Percentiles rank a stretch among this genome's conserved stretches.
These are phyloP conservation scores for Apodemus sylvaticus DNA, from an alignment of 2,113 vertebrate genomes.

Conservation along the genomic window DNA sequence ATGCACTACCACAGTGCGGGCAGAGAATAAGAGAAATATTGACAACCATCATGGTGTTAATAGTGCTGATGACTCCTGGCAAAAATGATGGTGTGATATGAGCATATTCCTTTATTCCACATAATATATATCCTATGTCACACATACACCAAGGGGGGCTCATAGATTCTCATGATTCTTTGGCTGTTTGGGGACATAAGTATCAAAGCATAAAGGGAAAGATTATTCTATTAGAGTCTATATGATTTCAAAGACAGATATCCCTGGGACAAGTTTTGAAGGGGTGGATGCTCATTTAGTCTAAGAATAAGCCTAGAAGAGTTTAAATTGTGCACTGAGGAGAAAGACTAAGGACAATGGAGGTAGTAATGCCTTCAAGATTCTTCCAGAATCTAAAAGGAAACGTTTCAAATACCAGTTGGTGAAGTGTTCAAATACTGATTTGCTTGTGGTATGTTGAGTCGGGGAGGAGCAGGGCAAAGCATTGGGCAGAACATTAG, in stretches of 20 bases:
- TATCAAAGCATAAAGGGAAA: not conserved
- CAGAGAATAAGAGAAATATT: not conserved
- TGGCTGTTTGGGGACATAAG: not conserved
- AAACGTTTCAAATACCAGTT: not conserved
- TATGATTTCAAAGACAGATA: not conserved
- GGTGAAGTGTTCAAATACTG: not conserved
- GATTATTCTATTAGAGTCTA: not conserved
- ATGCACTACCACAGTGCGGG: not conserved
- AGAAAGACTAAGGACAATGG: not conserved
- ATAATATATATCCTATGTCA: not conserved
- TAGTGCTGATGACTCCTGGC: not conserved
- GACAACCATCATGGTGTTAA: not conserved
- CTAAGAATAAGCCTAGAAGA: not conserved
- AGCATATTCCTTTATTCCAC: not conserved
- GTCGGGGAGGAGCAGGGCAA: not conserved
- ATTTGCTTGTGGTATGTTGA: not conserved
- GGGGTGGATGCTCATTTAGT: not conserved
- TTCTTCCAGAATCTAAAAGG: not conserved
- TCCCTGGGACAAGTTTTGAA: not conserved
- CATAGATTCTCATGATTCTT: conserved; percentile 10
- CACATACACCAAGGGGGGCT: not conserved
- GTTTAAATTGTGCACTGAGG: not conserved
- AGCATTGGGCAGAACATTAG: not conserved
- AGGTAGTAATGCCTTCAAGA: not conserved
- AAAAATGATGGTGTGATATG: not conserved